These are phyloP conservation scores for Pasiphila rectangulata DNA, from an alignment of 2,888 invertebrate genomes.

Conservation along the genomic window DNA sequence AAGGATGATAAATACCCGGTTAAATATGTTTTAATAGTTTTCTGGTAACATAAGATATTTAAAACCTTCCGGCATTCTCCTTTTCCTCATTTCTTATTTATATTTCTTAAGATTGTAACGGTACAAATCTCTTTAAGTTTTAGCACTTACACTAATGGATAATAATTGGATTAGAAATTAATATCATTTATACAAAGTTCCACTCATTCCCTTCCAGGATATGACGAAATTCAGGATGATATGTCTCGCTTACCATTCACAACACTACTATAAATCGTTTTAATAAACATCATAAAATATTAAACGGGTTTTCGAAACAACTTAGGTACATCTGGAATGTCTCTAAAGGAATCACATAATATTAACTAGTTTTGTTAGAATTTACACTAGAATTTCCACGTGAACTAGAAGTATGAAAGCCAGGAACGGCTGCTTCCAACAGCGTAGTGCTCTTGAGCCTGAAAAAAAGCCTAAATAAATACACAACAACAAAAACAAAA, in stretches of 20 bases:
- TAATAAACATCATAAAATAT: conserved; percentile 8
- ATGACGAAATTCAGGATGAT: conserved; percentile 62
- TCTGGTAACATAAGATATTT: not conserved
- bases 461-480: conserved; percentile 50
- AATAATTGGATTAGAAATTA: conserved; percentile 32
- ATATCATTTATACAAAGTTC: conserved; percentile 47
- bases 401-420: conserved; percentile 63
- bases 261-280: conserved; percentile 5
- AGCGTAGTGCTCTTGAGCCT: conserved; percentile 59
- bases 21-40: too few relatives aligned
- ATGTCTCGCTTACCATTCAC: conserved; percentile 48
- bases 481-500: conserved; percentile 11
- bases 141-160: conserved; percentile 1
- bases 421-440: conserved; percentile 65
- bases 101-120: not conserved
- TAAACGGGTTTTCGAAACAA: conserved; percentile 18
- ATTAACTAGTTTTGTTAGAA: conserved; percentile 1
- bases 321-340: conserved; percentile 18
- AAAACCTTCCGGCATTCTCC: not conserved
- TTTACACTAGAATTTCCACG: conserved; percentile 60
- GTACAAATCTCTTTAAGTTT: not conserved
- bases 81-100: not conserved
- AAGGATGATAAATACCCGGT: too few relatives aligned
- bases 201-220: conserved; percentile 53
- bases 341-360: conserved; percentile 10